These are phyloP conservation scores for Pluvialis apricaria DNA, from an alignment of 2,113 vertebrate genomes.

Conservation along the genomic window DNA sequence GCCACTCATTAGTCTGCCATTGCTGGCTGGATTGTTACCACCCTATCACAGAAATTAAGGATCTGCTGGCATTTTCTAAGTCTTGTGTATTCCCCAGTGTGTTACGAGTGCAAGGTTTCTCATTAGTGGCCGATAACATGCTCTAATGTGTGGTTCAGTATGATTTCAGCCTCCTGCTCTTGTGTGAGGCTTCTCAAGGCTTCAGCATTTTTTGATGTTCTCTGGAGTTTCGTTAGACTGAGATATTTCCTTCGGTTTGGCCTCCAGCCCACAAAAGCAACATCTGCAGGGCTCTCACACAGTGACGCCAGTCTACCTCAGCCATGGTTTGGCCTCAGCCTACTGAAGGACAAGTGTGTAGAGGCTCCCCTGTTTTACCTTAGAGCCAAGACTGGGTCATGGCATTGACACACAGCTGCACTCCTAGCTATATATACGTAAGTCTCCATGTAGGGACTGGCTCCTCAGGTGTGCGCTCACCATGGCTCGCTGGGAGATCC, in stretches of 20 bases:
- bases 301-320: background rate
- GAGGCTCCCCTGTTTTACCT: background rate
- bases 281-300: constrained; percentile 25
- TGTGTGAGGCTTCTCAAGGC: background rate
- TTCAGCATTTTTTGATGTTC: background rate
- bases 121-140: background rate
- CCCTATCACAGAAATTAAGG: background rate
- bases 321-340: background rate
- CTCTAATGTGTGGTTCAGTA: background rate
- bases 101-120: background rate
- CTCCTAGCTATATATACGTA: background rate
- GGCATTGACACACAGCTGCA: background rate
- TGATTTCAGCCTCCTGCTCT: background rate
- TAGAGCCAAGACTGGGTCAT: background rate
- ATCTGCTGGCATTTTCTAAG: background rate
- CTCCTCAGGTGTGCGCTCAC: background rate
- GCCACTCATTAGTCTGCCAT: background rate
- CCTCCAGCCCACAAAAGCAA: background rate
- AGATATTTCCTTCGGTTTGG: background rate
- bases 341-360: background rate
- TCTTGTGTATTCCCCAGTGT: background rate
- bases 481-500: constrained; percentile 72
- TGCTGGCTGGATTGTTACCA: background rate
- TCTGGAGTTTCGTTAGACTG: background rate
- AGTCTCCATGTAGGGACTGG: no score